These are phyloP conservation scores for Oreochromis grahami DNA, from an alignment of 2,797 vertebrate genomes.

Conservation along the genomic window DNA sequence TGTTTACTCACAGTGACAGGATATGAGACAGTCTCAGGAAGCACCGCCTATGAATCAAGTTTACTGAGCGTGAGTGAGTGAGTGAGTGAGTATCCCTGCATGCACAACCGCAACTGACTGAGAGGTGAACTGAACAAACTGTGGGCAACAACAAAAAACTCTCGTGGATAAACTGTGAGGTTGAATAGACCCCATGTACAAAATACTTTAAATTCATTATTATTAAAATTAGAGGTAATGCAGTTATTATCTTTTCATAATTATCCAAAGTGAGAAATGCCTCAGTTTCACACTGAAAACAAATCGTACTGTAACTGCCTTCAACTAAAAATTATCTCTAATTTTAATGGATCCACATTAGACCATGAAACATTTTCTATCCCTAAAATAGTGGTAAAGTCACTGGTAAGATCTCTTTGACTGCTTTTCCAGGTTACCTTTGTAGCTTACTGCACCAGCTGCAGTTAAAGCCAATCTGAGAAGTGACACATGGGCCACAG, in stretches of 20 bases:
- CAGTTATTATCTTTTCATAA: background rate
- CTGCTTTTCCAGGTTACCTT: constrained; percentile 75
- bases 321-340: background rate
- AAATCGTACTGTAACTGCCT: background rate
- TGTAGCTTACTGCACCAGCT: constrained; percentile 94
- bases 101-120: background rate
- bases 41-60: background rate
- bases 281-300: background rate
- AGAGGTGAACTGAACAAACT: background rate
- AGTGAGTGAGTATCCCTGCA: background rate
- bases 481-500: constrained; percentile 85
- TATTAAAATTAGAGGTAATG: background rate
- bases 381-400: background rate
- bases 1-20: background rate
- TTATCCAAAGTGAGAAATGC: background rate
- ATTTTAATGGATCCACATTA: background rate
- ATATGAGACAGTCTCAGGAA: background rate
- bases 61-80: background rate
- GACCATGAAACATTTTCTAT: background rate
- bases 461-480: constrained; percentile 96
- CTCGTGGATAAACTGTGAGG: background rate
- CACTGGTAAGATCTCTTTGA: background rate
- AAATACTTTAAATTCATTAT: background rate
- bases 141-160: background rate
- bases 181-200: background rate